A percentile compares a stretch with the other conserved stretches of the same genome.
phyloP scores from a whole-genome alignment of 2,888 invertebrate genomes.

The Xylota segnis region DNA sequence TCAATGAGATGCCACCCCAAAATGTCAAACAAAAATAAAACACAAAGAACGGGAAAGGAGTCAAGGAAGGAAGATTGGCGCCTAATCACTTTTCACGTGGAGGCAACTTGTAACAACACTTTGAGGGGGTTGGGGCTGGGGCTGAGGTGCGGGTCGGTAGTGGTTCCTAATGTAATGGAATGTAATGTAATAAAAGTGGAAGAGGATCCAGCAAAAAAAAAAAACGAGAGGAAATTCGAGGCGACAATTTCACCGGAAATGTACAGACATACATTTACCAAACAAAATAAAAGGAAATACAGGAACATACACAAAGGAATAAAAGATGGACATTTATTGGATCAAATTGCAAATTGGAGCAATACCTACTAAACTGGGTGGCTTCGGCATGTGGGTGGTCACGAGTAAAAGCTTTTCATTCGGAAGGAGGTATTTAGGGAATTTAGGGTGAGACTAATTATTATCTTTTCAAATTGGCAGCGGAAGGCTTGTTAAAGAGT shows the following conservation, averaged over 20 bases:
- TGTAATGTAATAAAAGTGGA: conserved; percentile 6
- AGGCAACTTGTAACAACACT: conserved; percentile 28
- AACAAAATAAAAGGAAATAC: conserved; percentile 14
- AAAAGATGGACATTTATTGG: conserved; percentile 8
- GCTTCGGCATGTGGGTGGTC: neutral
- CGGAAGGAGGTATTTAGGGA: neutral
- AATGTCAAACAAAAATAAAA: conserved; percentile 56
- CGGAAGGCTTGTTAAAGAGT: neutral
- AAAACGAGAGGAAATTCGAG: conserved; percentile 38
- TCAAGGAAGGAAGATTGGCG: conserved; percentile 54
- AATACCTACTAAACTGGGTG: neutral
- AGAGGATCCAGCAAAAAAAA: conserved; percentile 10
- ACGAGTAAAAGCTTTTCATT: conserved; percentile 27
- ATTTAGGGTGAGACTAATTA: conserved; percentile 8
- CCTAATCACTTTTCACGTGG: conserved; percentile 65
- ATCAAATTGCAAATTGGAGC: conserved; percentile 33
- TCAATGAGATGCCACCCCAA: conserved; percentile 53
- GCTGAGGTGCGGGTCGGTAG: too few species aligned
- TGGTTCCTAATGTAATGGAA: conserved; percentile 26
- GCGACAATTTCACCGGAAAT: conserved; percentile 55
- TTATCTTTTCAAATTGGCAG: neutral
- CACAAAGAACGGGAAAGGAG: conserved; percentile 28
- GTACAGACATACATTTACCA: conserved; percentile 27
- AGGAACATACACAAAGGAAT: neutral
- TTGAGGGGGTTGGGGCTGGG: neutral